These are phyloP conservation scores for Tenualosa ilisha DNA, from an alignment of 2,797 vertebrate genomes.

Conservation along the genomic window DNA sequence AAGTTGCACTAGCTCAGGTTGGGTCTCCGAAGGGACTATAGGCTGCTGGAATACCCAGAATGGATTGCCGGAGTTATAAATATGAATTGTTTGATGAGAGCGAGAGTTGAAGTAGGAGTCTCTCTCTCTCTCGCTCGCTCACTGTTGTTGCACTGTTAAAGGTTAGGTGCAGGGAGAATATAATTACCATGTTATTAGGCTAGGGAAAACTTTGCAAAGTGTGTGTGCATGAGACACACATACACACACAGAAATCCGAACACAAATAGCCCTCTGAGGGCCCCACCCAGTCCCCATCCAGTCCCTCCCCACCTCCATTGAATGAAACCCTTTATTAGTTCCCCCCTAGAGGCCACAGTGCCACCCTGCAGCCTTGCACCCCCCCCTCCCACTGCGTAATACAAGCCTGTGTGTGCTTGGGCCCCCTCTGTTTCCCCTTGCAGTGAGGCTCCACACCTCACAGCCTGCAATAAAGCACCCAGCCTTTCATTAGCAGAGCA, in stretches of 20 bases:
- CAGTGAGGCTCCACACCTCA: neutral
- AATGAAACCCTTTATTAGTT: neutral
- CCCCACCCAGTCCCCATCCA: neutral
- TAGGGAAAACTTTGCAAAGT: conserved; percentile 36
- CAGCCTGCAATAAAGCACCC: neutral
- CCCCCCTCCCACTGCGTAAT: neutral
- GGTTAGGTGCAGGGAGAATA: conserved; percentile 35
- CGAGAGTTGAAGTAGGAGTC: conserved; percentile 30
- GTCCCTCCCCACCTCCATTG: neutral
- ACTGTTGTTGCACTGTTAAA: conserved; percentile 34
- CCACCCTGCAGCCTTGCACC: neutral
- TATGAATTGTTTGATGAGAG: neutral
- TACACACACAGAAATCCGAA: neutral
- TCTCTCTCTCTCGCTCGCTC: neutral
- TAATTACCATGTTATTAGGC: conserved; percentile 50
- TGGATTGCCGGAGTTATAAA: neutral
- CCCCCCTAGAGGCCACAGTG: neutral
- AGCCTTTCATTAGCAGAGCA: neutral
- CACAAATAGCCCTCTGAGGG: neutral
- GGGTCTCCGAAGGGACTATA: neutral
- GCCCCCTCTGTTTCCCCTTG: too few relatives aligned
- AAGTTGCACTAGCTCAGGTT: neutral
- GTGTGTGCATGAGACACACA: neutral
- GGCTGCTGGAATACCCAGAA: neutral
- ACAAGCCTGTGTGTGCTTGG: neutral